Conservation (phyloP, 2,888 invertebrate species). For the Flexamia atlantica region DNA sequence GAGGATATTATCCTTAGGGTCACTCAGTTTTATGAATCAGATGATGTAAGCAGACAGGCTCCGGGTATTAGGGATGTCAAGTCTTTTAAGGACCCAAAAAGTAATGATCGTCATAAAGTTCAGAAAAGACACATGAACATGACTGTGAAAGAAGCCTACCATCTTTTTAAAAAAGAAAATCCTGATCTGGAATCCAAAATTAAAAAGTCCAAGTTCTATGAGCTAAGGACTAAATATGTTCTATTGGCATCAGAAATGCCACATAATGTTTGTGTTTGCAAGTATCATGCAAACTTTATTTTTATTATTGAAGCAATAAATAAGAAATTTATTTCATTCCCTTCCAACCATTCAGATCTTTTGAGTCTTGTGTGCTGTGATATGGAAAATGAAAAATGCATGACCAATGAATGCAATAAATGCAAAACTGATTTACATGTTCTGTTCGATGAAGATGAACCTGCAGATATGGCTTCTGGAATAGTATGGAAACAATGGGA, state of each 20-base stretch:
- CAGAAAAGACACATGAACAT: background rate
- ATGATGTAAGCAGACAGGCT: slow-evolving; percentile 1
- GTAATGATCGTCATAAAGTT: background rate
- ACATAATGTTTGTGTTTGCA: slow-evolving; percentile 14
- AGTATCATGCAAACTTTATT: background rate
- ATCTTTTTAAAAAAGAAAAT: slow-evolving; percentile 8
- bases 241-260: slow-evolving; percentile 4
- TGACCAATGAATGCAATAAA: background rate
- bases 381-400: background rate
- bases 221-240: background rate
- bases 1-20: background rate
- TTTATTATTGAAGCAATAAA: background rate
- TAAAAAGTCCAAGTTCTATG: background rate
- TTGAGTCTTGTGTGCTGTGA: background rate
- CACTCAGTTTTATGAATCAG: background rate
- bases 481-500: slow-evolving; percentile 20
- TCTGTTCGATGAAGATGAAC: background rate
- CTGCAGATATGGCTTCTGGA: too few species aligned
- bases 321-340: background rate
- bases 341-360: background rate
- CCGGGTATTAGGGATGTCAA: background rate
- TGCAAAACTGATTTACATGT: background rate
- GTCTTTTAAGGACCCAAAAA: background rate
- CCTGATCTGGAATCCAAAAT: slow-evolving; percentile 3
- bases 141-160: slow-evolving; percentile 4